Percentiles rank a stretch among this genome's conserved stretches.
Evolutionary conservation across 1,140 invertebrate genomes (phyloP).

Genomic region (Solenopsis fugax): DNA sequence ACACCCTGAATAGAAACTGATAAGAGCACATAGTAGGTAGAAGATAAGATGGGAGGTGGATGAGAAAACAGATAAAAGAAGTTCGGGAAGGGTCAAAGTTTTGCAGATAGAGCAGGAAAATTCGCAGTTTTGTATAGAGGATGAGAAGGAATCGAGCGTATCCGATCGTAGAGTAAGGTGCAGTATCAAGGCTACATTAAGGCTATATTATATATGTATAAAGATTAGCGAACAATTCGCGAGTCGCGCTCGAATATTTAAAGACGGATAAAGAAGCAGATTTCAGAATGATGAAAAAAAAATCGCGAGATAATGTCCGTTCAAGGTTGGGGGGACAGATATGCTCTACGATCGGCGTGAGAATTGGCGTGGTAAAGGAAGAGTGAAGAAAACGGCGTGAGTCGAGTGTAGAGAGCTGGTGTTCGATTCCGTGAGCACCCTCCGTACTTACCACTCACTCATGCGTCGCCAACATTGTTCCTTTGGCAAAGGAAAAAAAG

Average conservation of each 20-base stretch:
- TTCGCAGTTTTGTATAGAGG: background rate
- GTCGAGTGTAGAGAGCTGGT: constrained; percentile 80
- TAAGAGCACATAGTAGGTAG: constrained; percentile 52
- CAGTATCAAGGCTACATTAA: too few relatives aligned
- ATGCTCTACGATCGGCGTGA: constrained; percentile 53
- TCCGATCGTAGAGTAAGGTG: constrained; percentile 61
- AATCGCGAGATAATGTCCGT: background rate
- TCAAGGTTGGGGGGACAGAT: background rate
- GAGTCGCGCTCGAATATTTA: background rate
- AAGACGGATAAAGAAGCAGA: background rate
- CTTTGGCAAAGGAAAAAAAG: constrained; percentile 81
- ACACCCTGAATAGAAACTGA: constrained; percentile 70
- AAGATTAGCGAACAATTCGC: background rate
- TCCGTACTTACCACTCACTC: constrained; percentile 86
- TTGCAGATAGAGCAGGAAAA: background rate
- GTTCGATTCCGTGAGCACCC: constrained; percentile 77
- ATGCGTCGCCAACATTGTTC: constrained; percentile 83
- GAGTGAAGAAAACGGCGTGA: constrained; percentile 78
- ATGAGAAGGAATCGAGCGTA: background rate
- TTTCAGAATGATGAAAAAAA: background rate
- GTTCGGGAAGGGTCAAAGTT: constrained; percentile 21
- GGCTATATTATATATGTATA: background rate
- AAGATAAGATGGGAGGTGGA: constrained; percentile 45
- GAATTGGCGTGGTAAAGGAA: constrained; percentile 41
- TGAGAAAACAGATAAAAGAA: constrained; percentile 39